phyloP scores from a whole-genome alignment of 2,888 invertebrate genomes.

The Mantis religiosa region DNA sequence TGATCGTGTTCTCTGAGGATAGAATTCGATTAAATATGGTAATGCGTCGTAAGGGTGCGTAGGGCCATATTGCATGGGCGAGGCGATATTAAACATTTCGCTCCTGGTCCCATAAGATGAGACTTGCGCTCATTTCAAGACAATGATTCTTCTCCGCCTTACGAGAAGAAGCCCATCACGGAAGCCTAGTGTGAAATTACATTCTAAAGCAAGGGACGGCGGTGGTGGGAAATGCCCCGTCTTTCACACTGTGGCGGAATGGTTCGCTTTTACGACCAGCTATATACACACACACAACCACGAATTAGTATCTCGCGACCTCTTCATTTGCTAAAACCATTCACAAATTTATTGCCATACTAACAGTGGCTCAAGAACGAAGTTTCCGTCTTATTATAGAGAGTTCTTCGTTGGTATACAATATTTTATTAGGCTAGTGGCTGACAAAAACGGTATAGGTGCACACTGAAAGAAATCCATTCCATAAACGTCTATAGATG shows the following conservation, averaged over 20 bases:
- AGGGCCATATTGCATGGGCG: background rate
- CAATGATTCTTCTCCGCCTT: background rate
- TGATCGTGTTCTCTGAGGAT: too few species aligned
- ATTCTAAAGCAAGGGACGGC: background rate
- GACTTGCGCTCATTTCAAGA: background rate
- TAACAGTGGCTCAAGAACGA: too few species aligned
- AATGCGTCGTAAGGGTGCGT: background rate
- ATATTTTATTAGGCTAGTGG: too few species aligned
- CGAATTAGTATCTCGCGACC: too few species aligned
- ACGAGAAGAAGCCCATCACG: background rate
- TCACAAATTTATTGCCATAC: background rate
- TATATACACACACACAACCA: background rate
- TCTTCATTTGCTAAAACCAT: background rate
- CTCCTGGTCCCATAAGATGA: background rate
- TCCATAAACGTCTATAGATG: too few species aligned
- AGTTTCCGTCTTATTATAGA: too few species aligned
- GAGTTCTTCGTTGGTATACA: too few species aligned
- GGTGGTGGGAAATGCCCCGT: background rate
- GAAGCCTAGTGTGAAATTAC: constrained; percentile 8
- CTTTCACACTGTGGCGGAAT: background rate
- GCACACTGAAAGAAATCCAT: too few species aligned
- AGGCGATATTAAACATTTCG: background rate
- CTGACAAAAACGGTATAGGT: too few species aligned
- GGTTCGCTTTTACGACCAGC: background rate
- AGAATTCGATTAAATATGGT: background rate